phyloP scores from a whole-genome alignment of 1,140 invertebrate species.

The Atta colombica region DNA sequence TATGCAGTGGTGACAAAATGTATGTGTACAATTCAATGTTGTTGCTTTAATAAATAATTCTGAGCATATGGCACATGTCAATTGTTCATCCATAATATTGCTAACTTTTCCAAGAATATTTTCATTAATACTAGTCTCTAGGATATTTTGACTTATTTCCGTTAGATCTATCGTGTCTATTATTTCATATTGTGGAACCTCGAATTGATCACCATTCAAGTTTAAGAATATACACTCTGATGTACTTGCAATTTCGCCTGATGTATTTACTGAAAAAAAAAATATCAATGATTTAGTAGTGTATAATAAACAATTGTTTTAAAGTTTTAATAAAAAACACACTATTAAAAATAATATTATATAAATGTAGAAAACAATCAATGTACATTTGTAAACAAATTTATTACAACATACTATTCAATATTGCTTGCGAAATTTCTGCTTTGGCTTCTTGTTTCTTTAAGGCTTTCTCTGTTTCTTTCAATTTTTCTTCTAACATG shows the following conservation, averaged over 20 bases:
- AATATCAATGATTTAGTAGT: background rate
- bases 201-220: conserved; percentile 62
- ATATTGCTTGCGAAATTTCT: conserved; percentile 63
- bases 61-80: conserved; percentile 93
- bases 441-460: conserved; percentile 84
- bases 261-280: conserved; percentile 31
- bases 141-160: conserved; percentile 63
- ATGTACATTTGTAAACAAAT: background rate
- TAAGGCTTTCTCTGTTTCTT: conserved; percentile 85
- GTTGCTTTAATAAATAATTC: conserved; percentile 92
- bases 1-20: conserved; percentile 93
- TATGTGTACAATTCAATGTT: conserved; percentile 92
- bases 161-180: conserved; percentile 86
- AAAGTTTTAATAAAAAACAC: conserved; percentile 1
- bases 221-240: conserved; percentile 72
- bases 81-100: conserved; percentile 91
- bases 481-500: conserved; percentile 81
- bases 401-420: conserved; percentile 55
- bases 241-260: background rate
- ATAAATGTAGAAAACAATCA: background rate
- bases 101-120: conserved; percentile 87
- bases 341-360: background rate
- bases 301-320: conserved; percentile 3
- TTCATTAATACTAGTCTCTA: conserved; percentile 79
- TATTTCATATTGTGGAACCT: conserved; percentile 77